Percentiles rank a stretch among this genome's conserved stretches.
phyloP scores from a whole-genome alignment of 2,888 invertebrate species.

The Leptogaster cylindrica region DNA sequence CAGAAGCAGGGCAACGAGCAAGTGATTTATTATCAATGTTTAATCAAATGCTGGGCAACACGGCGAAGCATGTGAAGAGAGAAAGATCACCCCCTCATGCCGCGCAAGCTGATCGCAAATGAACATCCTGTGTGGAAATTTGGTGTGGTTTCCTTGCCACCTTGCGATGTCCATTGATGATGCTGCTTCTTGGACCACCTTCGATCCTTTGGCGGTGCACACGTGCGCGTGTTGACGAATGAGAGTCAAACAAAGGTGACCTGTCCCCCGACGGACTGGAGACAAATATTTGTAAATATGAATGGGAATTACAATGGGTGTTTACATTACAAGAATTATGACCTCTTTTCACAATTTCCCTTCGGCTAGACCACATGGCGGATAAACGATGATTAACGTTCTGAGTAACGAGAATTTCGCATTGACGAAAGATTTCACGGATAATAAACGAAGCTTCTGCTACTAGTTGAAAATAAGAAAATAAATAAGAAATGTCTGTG shows the following conservation, averaged over 20 bases:
- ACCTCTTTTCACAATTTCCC: constrained; percentile 32
- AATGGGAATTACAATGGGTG: constrained; percentile 18
- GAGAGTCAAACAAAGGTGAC: constrained; percentile 19
- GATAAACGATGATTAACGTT: not conserved
- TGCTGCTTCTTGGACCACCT: too few species aligned
- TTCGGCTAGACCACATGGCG: constrained; percentile 5
- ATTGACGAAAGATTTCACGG: constrained; percentile 9
- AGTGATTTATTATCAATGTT: too few species aligned
- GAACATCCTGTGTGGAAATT: too few species aligned
- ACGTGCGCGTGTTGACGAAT: too few species aligned
- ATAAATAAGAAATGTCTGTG: constrained; percentile 34
- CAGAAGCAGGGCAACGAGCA: too few species aligned
- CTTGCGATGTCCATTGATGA: too few species aligned
- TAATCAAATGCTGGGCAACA: too few species aligned
- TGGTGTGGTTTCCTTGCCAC: too few species aligned
- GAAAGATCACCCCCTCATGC: too few species aligned
- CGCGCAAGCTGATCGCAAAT: too few species aligned
- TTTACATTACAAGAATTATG: constrained; percentile 38
- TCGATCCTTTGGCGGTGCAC: too few species aligned
- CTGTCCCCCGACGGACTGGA: constrained; percentile 15
- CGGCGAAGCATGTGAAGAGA: too few species aligned
- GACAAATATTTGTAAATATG: constrained; percentile 38
- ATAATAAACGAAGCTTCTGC: constrained; percentile 1
- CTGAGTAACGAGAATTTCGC: not conserved
- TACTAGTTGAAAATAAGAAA: not conserved